Evolutionary conservation across 2,888 invertebrate species (phyloP).

Genomic region (Diaphora mendica): DNA sequence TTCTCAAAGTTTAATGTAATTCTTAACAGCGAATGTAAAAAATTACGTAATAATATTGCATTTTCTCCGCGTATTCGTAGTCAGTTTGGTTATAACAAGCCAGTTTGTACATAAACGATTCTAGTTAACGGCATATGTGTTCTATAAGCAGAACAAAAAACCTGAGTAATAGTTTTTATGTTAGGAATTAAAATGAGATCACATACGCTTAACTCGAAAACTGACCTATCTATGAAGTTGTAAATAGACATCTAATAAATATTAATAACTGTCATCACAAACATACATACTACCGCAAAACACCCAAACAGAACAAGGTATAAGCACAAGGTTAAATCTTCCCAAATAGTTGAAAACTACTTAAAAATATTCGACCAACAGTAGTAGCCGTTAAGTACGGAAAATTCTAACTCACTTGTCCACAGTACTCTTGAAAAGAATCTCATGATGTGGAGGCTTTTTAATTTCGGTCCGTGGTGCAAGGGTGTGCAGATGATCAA

Average conservation of each 20-base stretch:
- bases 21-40: background rate
- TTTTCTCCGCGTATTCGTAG: background rate
- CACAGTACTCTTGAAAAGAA: constrained; percentile 69
- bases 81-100: background rate
- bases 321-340: background rate
- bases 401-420: constrained; percentile 64
- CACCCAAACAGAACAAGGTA: background rate
- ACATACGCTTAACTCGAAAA: background rate
- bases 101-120: background rate
- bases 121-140: background rate
- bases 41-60: constrained; percentile 1
- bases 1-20: background rate
- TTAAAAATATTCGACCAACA: background rate
- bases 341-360: background rate
- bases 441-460: constrained; percentile 54
- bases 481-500: constrained; percentile 65
- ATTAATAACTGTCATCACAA: background rate
- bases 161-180: background rate
- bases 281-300: background rate
- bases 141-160: background rate
- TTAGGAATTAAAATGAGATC: background rate
- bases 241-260: background rate
- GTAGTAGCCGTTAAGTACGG: background rate
- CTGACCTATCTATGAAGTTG: background rate
- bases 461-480: constrained; percentile 31